phyloP scores from a whole-genome alignment of 2,888 invertebrate genomes.

The Lycia hirtaria region DNA sequence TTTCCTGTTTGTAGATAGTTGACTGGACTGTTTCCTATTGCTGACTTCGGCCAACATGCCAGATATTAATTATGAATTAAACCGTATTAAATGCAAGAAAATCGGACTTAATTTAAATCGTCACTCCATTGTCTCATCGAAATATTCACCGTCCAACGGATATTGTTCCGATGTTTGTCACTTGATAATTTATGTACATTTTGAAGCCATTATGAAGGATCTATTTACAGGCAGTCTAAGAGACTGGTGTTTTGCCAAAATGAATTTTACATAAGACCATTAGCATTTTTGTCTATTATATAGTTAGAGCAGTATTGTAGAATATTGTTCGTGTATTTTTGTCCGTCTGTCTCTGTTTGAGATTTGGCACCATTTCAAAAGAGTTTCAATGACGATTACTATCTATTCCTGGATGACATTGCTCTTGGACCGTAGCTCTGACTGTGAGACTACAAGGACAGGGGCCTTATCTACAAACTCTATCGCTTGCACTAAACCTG shows the following conservation, averaged over 20 bases:
- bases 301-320: slow-evolving; percentile 44
- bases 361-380: slow-evolving; percentile 71
- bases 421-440: slow-evolving; percentile 62
- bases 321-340: slow-evolving; percentile 68
- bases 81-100: background rate
- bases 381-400: slow-evolving; percentile 60
- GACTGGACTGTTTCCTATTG: too few relatives aligned
- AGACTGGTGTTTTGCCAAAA: slow-evolving; percentile 40
- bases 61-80: background rate
- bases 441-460: slow-evolving; percentile 37
- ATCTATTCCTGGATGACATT: slow-evolving; percentile 79
- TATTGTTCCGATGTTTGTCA: slow-evolving; percentile 25
- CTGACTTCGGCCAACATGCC: too few relatives aligned
- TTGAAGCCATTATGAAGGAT: slow-evolving; percentile 28
- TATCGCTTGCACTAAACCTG: slow-evolving; percentile 22
- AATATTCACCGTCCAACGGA: slow-evolving; percentile 13
- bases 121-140: slow-evolving; percentile 12
- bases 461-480: slow-evolving; percentile 16
- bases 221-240: slow-evolving; percentile 27
- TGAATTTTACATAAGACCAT: slow-evolving; percentile 51
- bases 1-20: too few relatives aligned
- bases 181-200: slow-evolving; percentile 34
- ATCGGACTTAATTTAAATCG: slow-evolving; percentile 1
- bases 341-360: slow-evolving; percentile 57
- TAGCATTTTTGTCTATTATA: slow-evolving; percentile 53